Conservation (phyloP, 2,797 vertebrate genomes). For the Gadopsis bispinosus region DNA sequence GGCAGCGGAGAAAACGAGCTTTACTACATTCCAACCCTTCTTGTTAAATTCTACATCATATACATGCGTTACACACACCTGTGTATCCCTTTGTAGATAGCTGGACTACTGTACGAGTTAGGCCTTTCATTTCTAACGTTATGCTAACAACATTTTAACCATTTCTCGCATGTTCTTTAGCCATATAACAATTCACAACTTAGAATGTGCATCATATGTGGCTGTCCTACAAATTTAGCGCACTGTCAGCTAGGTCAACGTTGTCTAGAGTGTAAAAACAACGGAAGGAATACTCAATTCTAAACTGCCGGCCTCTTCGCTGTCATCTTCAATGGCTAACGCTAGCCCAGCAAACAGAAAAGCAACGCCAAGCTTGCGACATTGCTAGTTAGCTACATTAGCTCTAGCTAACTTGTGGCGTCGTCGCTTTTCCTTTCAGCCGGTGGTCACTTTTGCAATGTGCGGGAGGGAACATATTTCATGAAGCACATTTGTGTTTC, state of each 20-base stretch:
- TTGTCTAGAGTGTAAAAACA: background rate
- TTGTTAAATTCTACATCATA: background rate
- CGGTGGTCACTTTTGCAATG: background rate
- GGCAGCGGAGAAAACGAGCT: background rate
- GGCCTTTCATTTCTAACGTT: slow-evolving; percentile 59
- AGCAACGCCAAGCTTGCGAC: slow-evolving; percentile 35
- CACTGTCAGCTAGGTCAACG: background rate
- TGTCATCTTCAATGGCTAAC: slow-evolving; percentile 52
- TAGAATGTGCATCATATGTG: background rate
- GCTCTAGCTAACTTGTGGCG: slow-evolving; percentile 81
- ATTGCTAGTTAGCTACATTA: slow-evolving; percentile 42
- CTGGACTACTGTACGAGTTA: slow-evolving; percentile 36
- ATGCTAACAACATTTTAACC: slow-evolving; percentile 63
- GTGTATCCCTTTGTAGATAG: slow-evolving; percentile 8
- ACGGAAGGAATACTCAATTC: background rate
- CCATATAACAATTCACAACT: background rate
- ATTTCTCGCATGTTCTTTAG: slow-evolving; percentile 48
- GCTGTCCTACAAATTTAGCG: background rate
- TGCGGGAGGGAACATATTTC: background rate
- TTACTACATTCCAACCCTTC: background rate
- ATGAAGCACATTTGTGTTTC: accelerated
- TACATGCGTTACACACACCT: slow-evolving; percentile 1
- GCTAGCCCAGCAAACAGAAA: slow-evolving; percentile 36
- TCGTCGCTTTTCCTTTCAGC: slow-evolving; percentile 73
- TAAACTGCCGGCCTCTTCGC: slow-evolving; percentile 43